phyloP scores from a whole-genome alignment of 2,888 invertebrate genomes.

The Metopia argyrocephala region DNA sequence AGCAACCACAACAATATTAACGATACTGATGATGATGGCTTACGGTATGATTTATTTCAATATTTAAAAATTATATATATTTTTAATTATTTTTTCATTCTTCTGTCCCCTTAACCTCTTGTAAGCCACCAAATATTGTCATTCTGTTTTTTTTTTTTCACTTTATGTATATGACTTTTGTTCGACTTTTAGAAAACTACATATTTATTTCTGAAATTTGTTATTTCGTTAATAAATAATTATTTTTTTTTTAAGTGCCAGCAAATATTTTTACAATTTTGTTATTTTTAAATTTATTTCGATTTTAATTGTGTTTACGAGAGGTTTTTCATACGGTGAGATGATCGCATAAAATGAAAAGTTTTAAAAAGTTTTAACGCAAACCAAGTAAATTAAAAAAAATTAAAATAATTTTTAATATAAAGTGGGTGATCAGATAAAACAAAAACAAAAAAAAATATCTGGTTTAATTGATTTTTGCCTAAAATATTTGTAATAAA shows the following conservation, averaged over 20 bases:
- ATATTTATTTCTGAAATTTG: conserved; percentile 9
- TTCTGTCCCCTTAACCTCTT: not conserved
- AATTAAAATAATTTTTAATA: not conserved
- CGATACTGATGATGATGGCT: conserved; percentile 69
- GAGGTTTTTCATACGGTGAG: conserved; percentile 53
- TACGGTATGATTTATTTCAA: conserved; percentile 71
- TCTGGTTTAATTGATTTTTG: not conserved
- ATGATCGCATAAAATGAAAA: conserved; percentile 37
- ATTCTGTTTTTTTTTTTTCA: not conserved
- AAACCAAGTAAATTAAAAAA: not conserved
- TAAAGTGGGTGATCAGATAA: not conserved
- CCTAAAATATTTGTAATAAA: not conserved
- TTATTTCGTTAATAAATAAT: conserved; percentile 58
- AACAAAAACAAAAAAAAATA: not conserved
- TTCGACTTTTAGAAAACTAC: conserved; percentile 47
- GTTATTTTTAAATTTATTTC: conserved; percentile 57
- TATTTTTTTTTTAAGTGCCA: conserved; percentile 44
- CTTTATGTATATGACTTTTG: conserved; percentile 16
- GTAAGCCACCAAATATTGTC: not conserved
- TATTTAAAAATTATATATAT: not conserved
- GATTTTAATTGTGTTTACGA: conserved; percentile 62
- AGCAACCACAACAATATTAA: conserved; percentile 31
- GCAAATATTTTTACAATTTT: conserved; percentile 51
- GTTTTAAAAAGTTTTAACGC: conserved; percentile 3
- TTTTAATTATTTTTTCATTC: conserved; percentile 13